Base-by-base conservation (phyloP, 1,140 invertebrate species). In the Teleopsis dalmanni region DNA sequence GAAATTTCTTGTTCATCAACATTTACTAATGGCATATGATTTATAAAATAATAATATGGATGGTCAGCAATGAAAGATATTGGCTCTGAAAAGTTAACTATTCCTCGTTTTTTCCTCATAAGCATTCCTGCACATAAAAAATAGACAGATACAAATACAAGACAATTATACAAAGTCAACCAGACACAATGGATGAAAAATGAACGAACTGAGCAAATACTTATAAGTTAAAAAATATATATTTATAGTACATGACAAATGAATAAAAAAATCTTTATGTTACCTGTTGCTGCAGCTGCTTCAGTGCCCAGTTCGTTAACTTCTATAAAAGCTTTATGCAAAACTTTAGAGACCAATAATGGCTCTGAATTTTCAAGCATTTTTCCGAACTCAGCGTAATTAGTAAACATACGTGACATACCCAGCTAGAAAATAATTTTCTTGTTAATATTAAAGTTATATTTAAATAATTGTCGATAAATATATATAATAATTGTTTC, bases 241-340 rank as follows among this genome's bases (percentile, higher is more conserved):
- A 40, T n/a, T 14, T 10, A n/a, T 27, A 19, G 34, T 36, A 6
- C 4, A 23, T 19, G 13, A 21, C 19, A 34, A 47, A 33, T 13
- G 3, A 21, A 26, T 40, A 37, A 10, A 10, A 45, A 47, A 13
- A 44, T 3, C 16, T 13, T 18, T 1, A 21, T 50, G 58, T 57
- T 59, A 73, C 72, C 65, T 26, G 71, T 72, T 23, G 65, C 64
- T 14, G 70, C 71, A 16, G 78, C 76, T 9, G 78, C 78, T 55
- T 76, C 76, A 21, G 72, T 77, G 23, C 79, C 79, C 56, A 76
- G 59, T 56, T 81, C 79, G 52, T 79, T 75, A 1, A 81, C 76
- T 40, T 78, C 73, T 25, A 81, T 70, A 44, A 73, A 77, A 5
- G 75, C 73, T 56, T 80, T 78, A 53, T 80, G 79, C 14, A 78